These are phyloP conservation scores for Darevskia nairensis DNA, from an alignment of 2,797 vertebrate genomes.

Conservation along the genomic window DNA sequence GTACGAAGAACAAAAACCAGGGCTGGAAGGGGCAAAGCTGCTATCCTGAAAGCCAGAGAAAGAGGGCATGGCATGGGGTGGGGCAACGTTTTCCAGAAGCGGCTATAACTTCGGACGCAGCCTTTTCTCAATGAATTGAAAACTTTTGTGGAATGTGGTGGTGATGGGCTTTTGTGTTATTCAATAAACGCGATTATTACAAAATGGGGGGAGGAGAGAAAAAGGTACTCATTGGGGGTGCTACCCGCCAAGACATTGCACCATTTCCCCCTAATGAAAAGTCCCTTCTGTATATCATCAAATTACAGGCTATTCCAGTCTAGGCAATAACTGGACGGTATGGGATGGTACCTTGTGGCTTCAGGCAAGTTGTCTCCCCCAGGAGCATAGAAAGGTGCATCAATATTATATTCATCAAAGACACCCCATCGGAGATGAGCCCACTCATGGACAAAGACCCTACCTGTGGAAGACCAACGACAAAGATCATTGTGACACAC, in stretches of 20 bases:
- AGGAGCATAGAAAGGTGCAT: conserved; percentile 71
- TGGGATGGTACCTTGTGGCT: conserved; percentile 73
- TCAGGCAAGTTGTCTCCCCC: conserved; percentile 43
- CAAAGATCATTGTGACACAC: background rate
- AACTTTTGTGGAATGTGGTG: background rate
- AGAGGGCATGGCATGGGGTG: conserved; percentile 94
- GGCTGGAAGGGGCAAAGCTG: conserved; percentile 96
- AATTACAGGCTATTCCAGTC: no score
- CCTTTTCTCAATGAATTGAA: background rate
- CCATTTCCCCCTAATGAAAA: no score
- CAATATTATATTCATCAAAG: conserved; percentile 78
- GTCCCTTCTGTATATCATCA: no score
- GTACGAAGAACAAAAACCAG: conserved; percentile 99
- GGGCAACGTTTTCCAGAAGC: conserved; percentile 98
- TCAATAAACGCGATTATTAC: conserved; percentile 68
- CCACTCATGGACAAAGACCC: conserved; percentile 82
- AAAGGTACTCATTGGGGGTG: no score
- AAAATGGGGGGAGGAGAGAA: background rate
- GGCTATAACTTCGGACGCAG: conserved; percentile 84
- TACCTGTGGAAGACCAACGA: conserved; percentile 64
- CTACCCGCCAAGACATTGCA: no score
- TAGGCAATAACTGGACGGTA: background rate
- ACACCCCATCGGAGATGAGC: conserved; percentile 82
- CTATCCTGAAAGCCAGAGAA: conserved; percentile 97
- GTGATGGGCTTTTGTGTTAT: conserved; percentile 44